Base-by-base conservation (phyloP, 2,797 vertebrate genomes). In the Acanthurus leucopareius region DNA sequence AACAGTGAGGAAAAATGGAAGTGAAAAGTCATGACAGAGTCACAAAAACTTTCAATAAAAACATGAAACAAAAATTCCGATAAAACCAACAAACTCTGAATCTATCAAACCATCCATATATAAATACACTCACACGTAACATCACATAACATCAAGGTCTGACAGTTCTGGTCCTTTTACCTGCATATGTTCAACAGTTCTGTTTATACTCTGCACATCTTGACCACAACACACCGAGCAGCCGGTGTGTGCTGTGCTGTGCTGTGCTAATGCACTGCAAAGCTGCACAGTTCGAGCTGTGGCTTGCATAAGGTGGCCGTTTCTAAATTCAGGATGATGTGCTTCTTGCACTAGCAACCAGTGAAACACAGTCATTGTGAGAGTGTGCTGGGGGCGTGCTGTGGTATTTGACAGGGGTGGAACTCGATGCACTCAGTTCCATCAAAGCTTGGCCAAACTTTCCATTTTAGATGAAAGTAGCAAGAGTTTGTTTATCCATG, bases 351-450 rank as follows among this genome's bases (percentile, higher is more conserved):
- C 67, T 49, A 61, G 65, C 78, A 68, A 69, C 32, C 59, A 80
- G 70, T 77, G 53, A 84, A 28, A 82, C 61, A 78, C 77, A 93
- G 88, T 93, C 90, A 94, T 93, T 90, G 78, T 88, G 89, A 92
- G 89, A 94, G 84, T 20, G 75, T 20, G 70, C 70, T 87, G 91
- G 90, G 84, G 90, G 91, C 71, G 89, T 82, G 78, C 59, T 86
- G 74, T 78, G 88, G 82, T 83, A 85, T 90, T 86, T 77, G 82
- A 89, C 76, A 79, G 52, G 32, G 74, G 75, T 77, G 83, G 79
- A 91, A 90, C 83, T 82, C 25, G 0, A 79, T 85, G 86, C 72
- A 73, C 84, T 75, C 20, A 2, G 72, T 83, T 90, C 84, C 77
- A 82, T 69, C 51, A 75, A 58, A 82, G 82, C 68, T 47, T 59